Percentiles rank a stretch among this genome's conserved stretches.
These are phyloP conservation scores for Odontamblyopus rebecca DNA, from an alignment of 2,797 vertebrate species.

Conservation along the genomic window DNA sequence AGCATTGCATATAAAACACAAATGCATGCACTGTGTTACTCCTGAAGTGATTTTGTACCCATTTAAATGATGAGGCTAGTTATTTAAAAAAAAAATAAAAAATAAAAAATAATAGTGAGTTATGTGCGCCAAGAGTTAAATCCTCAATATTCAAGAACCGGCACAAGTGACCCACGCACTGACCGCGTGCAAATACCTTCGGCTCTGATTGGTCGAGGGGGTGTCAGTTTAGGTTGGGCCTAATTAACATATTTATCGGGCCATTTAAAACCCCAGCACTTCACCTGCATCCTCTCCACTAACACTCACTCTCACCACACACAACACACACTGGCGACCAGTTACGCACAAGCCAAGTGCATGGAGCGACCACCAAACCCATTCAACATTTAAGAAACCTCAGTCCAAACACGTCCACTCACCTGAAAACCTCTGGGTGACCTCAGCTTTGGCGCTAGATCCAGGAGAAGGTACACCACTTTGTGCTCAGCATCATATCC, in stretches of 20 bases:
- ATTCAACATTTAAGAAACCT: neutral
- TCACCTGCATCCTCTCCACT: constrained; percentile 42
- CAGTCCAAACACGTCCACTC: constrained; percentile 9
- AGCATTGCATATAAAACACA: no score
- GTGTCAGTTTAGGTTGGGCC: constrained; percentile 40
- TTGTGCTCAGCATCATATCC: constrained; percentile 8
- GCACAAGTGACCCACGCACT: neutral
- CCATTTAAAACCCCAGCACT: constrained; percentile 49
- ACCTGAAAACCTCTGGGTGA: constrained; percentile 14
- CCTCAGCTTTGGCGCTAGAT: neutral
- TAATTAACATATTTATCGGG: constrained; percentile 62
- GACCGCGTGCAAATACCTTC: constrained; percentile 17
- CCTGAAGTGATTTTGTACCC: no score
- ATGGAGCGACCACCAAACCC: neutral
- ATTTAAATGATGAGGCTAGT: no score
- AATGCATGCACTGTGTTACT: no score
- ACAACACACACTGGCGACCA: neutral
- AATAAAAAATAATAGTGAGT: no score
- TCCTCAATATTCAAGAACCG: neutral
- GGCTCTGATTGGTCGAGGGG: constrained; percentile 61
- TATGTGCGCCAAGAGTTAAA: constrained; percentile 7
- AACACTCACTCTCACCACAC: neutral
- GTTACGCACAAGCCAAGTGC: neutral
- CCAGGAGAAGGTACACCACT: neutral
- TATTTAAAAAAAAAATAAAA: no score